Evolutionary conservation across 2,888 invertebrate species (phyloP).

Genomic region (Nymphalis polychloros): DNA sequence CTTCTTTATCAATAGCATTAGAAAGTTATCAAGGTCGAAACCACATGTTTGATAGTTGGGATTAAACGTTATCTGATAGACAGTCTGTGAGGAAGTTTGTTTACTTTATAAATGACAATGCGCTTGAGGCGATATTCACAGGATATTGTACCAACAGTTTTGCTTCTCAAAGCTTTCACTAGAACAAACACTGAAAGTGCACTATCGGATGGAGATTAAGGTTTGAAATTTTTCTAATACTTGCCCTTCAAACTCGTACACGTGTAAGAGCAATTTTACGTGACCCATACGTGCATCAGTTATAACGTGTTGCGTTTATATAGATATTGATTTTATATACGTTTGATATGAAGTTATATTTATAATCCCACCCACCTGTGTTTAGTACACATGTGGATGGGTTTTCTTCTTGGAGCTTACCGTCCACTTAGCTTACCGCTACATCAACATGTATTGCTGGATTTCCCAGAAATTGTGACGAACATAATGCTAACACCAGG

Average conservation of each 20-base stretch:
- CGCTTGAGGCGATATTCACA: not conserved
- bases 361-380: no score
- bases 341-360: not conserved
- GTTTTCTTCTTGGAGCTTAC: no score
- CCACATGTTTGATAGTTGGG: not conserved
- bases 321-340: not conserved
- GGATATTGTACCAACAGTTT: not conserved
- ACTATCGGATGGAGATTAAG: constrained; percentile 5
- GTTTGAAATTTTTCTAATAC: not conserved
- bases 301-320: not conserved
- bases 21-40: no score
- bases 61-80: not conserved
- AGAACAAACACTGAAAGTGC: not conserved
- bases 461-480: no score
- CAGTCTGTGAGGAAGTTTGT: not conserved
- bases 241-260: not conserved
- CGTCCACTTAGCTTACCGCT: no score
- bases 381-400: no score
- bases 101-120: constrained; percentile 3
- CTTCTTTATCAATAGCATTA: no score
- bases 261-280: not conserved
- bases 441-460: no score
- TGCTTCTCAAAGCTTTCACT: not conserved
- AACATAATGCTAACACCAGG: no score
- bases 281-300: not conserved